These are phyloP conservation scores for Tiaroga cobitis DNA, from an alignment of 2,797 vertebrate species.

Conservation along the genomic window DNA sequence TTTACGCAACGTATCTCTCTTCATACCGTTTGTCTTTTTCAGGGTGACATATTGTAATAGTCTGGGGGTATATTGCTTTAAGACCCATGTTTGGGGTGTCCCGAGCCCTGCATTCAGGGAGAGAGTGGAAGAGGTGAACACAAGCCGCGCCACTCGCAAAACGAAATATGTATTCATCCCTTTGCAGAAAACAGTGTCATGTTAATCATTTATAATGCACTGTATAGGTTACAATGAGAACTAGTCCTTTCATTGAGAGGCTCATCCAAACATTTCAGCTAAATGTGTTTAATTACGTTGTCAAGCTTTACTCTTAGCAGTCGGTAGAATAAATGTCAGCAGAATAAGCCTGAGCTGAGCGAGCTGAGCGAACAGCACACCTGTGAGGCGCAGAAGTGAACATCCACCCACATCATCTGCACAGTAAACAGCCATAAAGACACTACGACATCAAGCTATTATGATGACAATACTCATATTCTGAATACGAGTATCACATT, in stretches of 20 bases:
- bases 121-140: neutral
- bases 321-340: neutral
- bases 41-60: neutral
- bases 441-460: constrained; percentile 13
- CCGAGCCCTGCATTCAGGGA: neutral
- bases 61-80: neutral
- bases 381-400: constrained; percentile 33
- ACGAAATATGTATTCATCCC: neutral
- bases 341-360: neutral
- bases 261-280: neutral
- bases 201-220: neutral
- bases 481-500: neutral
- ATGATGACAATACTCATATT: neutral
- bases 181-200: neutral
- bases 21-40: neutral
- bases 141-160: neutral
- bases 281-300: neutral
- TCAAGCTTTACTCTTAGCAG: neutral
- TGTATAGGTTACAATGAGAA: neutral
- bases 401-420: constrained; percentile 11
- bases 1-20: neutral
- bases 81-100: neutral
- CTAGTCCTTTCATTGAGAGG: neutral
- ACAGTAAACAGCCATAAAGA: neutral
- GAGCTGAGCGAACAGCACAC: constrained; percentile 39